phyloP scores from a whole-genome alignment of 2,888 invertebrate species.

The Frankliniella fusca region DNA sequence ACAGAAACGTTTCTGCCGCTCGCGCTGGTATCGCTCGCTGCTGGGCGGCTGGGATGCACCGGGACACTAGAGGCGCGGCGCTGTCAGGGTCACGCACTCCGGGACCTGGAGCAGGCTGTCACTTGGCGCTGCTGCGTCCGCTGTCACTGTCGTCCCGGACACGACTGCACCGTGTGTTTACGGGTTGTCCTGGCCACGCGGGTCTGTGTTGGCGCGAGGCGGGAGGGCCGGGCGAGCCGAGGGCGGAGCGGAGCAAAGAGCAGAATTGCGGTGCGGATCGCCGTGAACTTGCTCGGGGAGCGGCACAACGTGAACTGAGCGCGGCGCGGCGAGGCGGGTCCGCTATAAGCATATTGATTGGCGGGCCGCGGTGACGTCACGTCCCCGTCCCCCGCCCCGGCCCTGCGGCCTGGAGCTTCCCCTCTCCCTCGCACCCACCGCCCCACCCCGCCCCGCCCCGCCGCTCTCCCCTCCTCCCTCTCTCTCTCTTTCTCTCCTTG shows the following conservation, averaged over 20 bases:
- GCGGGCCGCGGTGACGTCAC: slow-evolving; percentile 41
- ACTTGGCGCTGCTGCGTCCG: neutral
- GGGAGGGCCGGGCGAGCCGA: neutral
- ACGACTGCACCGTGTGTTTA: neutral
- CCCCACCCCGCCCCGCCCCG: neutral
- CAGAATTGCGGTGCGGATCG: neutral
- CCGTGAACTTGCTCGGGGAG: neutral
- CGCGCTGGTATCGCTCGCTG: neutral
- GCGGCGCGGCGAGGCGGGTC: slow-evolving; percentile 18
- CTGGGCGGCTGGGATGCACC: neutral
- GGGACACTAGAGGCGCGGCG: neutral
- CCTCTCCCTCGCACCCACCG: slow-evolving; percentile 39
- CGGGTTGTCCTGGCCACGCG: neutral
- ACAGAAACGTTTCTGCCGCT: neutral
- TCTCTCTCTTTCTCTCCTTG: slow-evolving; percentile 43
- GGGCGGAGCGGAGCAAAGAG: neutral
- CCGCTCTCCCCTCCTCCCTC: neutral
- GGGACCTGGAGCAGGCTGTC: neutral
- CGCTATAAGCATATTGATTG: slow-evolving; percentile 13
- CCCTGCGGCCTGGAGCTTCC: slow-evolving; percentile 41
- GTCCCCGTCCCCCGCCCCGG: slow-evolving; percentile 40
- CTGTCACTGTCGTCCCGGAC: neutral
- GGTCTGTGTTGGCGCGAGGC: neutral
- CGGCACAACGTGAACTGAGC: slow-evolving; percentile 21
- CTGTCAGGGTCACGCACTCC: neutral